A percentile compares a stretch with the other conserved stretches of the same genome.
Evolutionary conservation across 2,797 vertebrate species (phyloP).

Genomic region (Clarias laeviceps): DNA sequence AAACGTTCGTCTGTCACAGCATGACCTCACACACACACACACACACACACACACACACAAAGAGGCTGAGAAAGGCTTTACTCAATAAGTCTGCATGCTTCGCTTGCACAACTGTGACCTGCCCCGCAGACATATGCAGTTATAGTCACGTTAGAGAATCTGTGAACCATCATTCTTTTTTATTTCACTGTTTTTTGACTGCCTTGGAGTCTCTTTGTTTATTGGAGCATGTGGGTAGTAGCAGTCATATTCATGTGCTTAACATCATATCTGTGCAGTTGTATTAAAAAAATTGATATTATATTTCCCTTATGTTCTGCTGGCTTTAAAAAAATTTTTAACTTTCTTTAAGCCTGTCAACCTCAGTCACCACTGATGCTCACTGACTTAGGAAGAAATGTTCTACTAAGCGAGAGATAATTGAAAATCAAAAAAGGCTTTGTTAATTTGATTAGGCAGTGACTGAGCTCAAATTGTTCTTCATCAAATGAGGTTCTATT

Average conservation of each 20-base stretch:
- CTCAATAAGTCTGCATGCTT: constrained; percentile 45
- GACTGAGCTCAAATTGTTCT: constrained; percentile 81
- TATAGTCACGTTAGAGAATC: constrained; percentile 47
- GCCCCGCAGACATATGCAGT: constrained; percentile 54
- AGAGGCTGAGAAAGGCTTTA: constrained; percentile 28
- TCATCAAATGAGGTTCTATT: constrained; percentile 90
- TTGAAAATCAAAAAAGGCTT: constrained; percentile 94
- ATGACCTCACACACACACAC: constrained; percentile 36
- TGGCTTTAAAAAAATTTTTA: constrained; percentile 20
- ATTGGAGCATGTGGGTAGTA: constrained; percentile 33
- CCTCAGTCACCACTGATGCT: constrained; percentile 59
- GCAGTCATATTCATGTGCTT: constrained; percentile 32
- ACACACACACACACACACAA: constrained; percentile 32
- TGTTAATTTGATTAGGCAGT: constrained; percentile 91
- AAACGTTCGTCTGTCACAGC: constrained; percentile 51
- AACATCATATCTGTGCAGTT: constrained; percentile 21
- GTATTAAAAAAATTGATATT: constrained; percentile 5
- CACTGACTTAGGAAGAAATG: constrained; percentile 68
- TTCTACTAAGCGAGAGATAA: constrained; percentile 79
- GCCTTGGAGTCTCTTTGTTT: constrained; percentile 48
- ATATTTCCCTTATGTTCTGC: constrained; percentile 13
- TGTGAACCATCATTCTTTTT: constrained; percentile 49
- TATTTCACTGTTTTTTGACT: constrained; percentile 47
- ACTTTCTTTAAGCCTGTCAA: constrained; percentile 51
- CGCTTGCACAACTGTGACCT: constrained; percentile 49